Evolutionary conservation across 2,797 vertebrate genomes (phyloP).

Genomic region (Poeciliopsis infans): DNA sequence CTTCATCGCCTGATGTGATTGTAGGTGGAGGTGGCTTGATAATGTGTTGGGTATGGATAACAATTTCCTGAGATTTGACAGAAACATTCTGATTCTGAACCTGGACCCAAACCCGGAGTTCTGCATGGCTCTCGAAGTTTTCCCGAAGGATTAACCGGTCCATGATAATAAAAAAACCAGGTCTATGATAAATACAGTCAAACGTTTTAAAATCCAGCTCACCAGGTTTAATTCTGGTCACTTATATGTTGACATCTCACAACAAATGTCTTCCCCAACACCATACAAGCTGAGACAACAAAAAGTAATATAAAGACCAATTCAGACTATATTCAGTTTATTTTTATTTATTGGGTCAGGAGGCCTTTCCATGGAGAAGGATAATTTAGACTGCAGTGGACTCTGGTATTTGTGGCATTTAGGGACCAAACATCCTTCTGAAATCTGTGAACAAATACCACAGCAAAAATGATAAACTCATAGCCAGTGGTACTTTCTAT

Average conservation of each 20-base stretch:
- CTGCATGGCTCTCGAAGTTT: no score
- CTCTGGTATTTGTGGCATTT: no score
- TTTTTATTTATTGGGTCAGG: neutral
- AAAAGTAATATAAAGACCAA: neutral
- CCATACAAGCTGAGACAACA: neutral
- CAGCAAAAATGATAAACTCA: neutral
- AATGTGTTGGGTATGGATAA: no score
- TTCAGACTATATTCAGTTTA: neutral
- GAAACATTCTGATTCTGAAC: no score
- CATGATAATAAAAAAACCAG: no score
- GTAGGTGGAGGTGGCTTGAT: no score
- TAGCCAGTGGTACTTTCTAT: neutral
- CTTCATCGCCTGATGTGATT: no score
- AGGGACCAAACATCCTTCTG: no score
- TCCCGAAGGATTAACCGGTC: no score
- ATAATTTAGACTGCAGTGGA: neutral
- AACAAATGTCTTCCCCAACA: neutral
- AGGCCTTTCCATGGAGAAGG: neutral
- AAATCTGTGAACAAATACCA: no score
- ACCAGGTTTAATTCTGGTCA: neutral
- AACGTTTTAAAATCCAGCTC: neutral
- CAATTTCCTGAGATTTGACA: no score
- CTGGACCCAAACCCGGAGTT: no score
- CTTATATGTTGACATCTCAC: neutral
- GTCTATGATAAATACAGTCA: neutral